Base-by-base conservation (phyloP, 1,140 invertebrate species). In the Brachionus koreanus region DNA sequence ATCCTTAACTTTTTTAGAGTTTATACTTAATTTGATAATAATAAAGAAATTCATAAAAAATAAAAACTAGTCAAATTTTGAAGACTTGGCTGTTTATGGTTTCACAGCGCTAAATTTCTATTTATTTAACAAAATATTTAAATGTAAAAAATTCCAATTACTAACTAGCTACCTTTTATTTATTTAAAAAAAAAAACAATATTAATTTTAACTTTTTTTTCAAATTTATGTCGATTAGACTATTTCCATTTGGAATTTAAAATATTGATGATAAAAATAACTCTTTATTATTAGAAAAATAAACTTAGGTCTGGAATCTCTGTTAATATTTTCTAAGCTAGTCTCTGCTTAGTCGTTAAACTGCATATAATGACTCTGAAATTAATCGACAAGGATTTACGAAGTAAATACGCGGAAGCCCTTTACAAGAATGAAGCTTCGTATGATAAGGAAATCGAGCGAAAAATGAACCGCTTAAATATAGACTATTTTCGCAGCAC, bases 341-440 rank as follows among this genome's bases (percentile, higher is more conserved):
- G 49, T 52, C 49, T 52, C n/a, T n/a, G 16, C 9, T 19, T 19
- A 57, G 16, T 57, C 3, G 19, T 7, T 42, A 6, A 42, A 42
- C 12, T 57, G 49, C n/a, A 57, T 57, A 57, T 69, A 6, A 74
- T 74, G 76, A 79, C 61, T 61, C 19, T 79, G 7, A 79, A 79
- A 25, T 23, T 79, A 23, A 79, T 79, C 29, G 76, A 79, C 35
- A 79, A 65, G 35, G 49, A 79, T 19, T 49, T 79, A 7, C 61
- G 61, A 25, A 79, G 76, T 79, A 79, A 79, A 79, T 79, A 79
- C n/a, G 76, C 76, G 16, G 76, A 79, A 23, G 76, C 76, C 12
- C 57, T 79, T 13, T 79, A 5, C 23, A 79, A 79, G 61, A 79
- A 79, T 43, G 76, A 79, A 42, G 49, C 49, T 57, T 79, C 76